These are phyloP conservation scores for Aphidoletes aphidimyza DNA, from an alignment of 2,888 invertebrate species.

Conservation along the genomic window DNA sequence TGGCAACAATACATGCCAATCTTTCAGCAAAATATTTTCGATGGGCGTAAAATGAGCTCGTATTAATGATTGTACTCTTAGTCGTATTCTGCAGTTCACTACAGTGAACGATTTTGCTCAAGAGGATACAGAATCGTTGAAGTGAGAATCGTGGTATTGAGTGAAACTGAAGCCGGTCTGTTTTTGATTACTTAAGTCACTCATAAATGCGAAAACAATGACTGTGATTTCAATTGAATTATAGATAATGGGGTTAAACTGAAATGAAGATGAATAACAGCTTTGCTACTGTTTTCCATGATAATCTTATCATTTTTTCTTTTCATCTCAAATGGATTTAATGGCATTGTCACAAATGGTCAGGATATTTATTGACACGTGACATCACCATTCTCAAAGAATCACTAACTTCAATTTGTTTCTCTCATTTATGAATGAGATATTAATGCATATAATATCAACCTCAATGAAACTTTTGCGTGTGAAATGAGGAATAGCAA, in stretches of 20 bases:
- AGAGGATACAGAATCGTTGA: background rate
- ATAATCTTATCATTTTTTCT: background rate
- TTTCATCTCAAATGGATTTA: background rate
- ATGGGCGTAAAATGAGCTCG: background rate
- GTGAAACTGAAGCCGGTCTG: background rate
- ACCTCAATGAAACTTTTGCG: too few species aligned
- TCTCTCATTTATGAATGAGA: too few species aligned
- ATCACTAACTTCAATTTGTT: too few species aligned
- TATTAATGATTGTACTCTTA: background rate
- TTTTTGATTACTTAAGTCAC: background rate
- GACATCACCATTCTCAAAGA: background rate
- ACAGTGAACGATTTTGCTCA: background rate
- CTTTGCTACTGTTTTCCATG: background rate
- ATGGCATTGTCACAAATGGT: background rate
- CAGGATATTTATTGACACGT: background rate
- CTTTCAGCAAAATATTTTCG: background rate
- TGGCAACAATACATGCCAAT: background rate
- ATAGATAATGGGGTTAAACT: background rate
- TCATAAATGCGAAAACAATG: background rate
- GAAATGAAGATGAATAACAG: background rate
- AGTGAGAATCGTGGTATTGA: background rate
- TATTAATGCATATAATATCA: too few species aligned
- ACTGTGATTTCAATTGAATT: background rate
- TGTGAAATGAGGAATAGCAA: too few species aligned
- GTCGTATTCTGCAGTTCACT: background rate